These are phyloP conservation scores for Eupithecia abbreviata DNA, from an alignment of 2,888 invertebrate species.

Conservation along the genomic window DNA sequence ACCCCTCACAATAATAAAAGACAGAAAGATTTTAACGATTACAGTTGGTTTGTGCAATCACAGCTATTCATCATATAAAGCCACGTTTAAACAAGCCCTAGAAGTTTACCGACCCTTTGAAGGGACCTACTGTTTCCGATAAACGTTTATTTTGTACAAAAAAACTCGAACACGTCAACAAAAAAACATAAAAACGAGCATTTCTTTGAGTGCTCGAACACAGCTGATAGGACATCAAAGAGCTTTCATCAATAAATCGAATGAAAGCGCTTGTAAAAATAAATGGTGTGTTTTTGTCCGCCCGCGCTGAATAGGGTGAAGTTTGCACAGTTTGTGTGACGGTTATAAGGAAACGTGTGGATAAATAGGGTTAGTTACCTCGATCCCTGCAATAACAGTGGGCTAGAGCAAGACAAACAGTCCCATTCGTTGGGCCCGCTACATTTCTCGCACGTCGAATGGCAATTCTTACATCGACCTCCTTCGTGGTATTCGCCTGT, in stretches of 20 bases:
- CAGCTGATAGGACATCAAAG: conserved; percentile 15
- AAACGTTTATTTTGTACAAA: conserved; percentile 13
- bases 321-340: conserved; percentile 22
- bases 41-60: not conserved
- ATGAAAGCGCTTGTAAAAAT: conserved; percentile 37
- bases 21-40: not conserved
- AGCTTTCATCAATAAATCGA: conserved; percentile 18
- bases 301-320: conserved; percentile 20
- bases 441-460: conserved; percentile 93
- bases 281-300: conserved; percentile 22
- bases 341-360: conserved; percentile 48
- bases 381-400: conserved; percentile 88
- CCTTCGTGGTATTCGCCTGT: conserved; percentile 90
- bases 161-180: not conserved
- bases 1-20: too few species aligned
- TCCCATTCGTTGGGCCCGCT: conserved; percentile 90
- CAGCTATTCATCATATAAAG: not conserved
- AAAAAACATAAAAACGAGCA: conserved; percentile 14
- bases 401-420: conserved; percentile 90
- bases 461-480: conserved; percentile 91
- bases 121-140: conserved; percentile 3
- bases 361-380: conserved; percentile 68
- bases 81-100: not conserved
- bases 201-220: conserved; percentile 12
- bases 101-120: conserved; percentile 7